phyloP scores from a whole-genome alignment of 2,888 invertebrate genomes.

The Brachypterus glaber region DNA sequence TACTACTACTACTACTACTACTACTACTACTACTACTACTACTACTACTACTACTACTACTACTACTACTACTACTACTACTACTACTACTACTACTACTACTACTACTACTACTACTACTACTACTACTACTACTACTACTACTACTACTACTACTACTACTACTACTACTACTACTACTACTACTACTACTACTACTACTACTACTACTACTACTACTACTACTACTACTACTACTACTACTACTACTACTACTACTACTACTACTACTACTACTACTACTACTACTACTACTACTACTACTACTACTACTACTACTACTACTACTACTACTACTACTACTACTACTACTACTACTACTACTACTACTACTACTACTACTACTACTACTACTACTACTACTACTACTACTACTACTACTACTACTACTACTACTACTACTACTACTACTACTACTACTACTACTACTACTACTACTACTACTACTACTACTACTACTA shows the following conservation, averaged over 20 bases:
- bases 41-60: constrained; percentile 2
- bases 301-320: constrained; percentile 2
- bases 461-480: constrained; percentile 2
- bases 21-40: constrained; percentile 1
- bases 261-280: constrained; percentile 2
- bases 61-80: constrained; percentile 2
- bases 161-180: constrained; percentile 2
- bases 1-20: constrained; percentile 2
- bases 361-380: constrained; percentile 2
- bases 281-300: constrained; percentile 1
- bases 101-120: constrained; percentile 2
- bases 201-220: constrained; percentile 1
- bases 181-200: constrained; percentile 2
- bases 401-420: constrained; percentile 2
- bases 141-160: constrained; percentile 2
- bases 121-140: constrained; percentile 2
- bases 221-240: constrained; percentile 2
- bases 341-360: constrained; percentile 2
- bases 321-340: constrained; percentile 2
- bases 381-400: constrained; percentile 2
- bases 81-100: constrained; percentile 2
- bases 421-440: constrained; percentile 2
- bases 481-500: constrained; percentile 2
- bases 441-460: constrained; percentile 2
- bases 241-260: constrained; percentile 2